Conservation (phyloP, 2,797 vertebrate species). For the Rachycentron canadum region DNA sequence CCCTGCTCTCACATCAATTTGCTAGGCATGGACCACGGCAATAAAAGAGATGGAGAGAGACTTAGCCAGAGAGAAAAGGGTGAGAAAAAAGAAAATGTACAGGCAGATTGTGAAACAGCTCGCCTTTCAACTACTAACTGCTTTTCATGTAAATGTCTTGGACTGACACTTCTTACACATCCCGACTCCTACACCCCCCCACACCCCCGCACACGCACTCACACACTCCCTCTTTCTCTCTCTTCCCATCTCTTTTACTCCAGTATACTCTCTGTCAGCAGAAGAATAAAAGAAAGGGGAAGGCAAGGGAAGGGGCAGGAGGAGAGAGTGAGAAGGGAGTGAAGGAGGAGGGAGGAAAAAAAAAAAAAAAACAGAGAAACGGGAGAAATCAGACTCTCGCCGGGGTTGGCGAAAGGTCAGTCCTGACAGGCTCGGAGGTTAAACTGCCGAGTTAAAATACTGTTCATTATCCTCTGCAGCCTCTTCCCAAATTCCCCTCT, state of each 20-base stretch:
- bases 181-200: constrained; percentile 79
- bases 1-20: constrained; percentile 87
- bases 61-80: constrained; percentile 79
- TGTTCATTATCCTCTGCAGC: constrained; percentile 97
- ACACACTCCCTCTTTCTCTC: constrained; percentile 58
- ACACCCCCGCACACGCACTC: background rate
- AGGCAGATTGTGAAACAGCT: constrained; percentile 97
- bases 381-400: constrained; percentile 96
- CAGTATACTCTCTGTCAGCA: constrained; percentile 82
- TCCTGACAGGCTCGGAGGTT: constrained; percentile 98
- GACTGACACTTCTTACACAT: constrained; percentile 97
- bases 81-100: constrained; percentile 90
- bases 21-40: constrained; percentile 87
- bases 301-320: constrained; percentile 71
- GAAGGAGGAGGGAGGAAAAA: constrained; percentile 48
- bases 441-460: constrained; percentile 99
- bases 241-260: constrained; percentile 79
- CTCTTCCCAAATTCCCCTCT: constrained; percentile 97
- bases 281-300: constrained; percentile 81
- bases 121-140: constrained; percentile 97
- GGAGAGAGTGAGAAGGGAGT: constrained; percentile 66
- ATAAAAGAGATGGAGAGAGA: constrained; percentile 89
- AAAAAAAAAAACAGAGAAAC: constrained; percentile 72
- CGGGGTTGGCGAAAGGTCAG: constrained; percentile 99
- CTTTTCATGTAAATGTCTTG: constrained; percentile 99